Percentiles rank a stretch among this genome's conserved stretches.
Conservation (phyloP, 2,797 vertebrate species). For the Tauraco hartlaubi region DNA sequence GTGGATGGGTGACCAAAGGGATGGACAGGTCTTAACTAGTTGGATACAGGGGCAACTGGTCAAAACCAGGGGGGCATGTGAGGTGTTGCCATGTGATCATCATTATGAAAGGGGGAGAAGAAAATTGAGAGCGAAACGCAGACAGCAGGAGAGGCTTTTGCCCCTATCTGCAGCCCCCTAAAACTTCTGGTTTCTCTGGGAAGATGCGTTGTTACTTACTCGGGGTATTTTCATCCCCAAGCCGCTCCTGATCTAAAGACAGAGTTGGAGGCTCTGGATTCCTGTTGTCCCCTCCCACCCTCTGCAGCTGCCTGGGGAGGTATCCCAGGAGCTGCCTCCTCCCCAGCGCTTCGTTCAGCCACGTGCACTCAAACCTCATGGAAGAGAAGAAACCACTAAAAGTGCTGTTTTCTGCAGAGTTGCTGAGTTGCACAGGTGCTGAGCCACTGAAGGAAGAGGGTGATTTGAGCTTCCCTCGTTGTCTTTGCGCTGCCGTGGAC, state of each 20-base stretch:
- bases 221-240: conserved; percentile 32
- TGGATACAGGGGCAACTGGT: not conserved
- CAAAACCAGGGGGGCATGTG: not conserved
- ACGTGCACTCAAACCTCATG: not conserved
- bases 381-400: not conserved
- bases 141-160: not conserved
- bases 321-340: conserved; percentile 45
- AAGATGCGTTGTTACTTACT: not conserved
- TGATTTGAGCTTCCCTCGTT: not conserved
- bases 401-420: not conserved
- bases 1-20: not conserved
- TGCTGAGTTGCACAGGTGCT: not conserved
- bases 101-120: not conserved
- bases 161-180: not conserved
- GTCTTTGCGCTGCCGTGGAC: not conserved
- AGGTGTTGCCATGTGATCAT: not conserved
- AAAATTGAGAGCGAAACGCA: not conserved
- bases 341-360: not conserved
- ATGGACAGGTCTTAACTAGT: not conserved
- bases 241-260: conserved; percentile 61
- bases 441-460: not conserved
- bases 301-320: not conserved
- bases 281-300: conserved; percentile 28
- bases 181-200: not conserved
- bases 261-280: conserved; percentile 16